Base-by-base conservation (phyloP, 2,797 vertebrate genomes). In the Cynopterus sphinx region DNA sequence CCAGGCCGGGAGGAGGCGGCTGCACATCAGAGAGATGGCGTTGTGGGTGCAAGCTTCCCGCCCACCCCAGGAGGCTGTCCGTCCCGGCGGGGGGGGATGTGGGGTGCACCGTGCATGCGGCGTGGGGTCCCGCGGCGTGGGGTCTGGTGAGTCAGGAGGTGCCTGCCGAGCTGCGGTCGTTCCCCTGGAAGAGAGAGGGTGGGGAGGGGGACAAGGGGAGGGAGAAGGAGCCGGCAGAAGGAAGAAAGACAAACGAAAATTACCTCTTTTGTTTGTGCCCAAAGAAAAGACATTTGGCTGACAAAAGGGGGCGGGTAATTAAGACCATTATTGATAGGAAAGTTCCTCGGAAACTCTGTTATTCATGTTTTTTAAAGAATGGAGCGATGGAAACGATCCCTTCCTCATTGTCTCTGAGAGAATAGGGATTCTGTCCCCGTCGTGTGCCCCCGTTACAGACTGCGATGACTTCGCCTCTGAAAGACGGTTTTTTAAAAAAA, bases 381-480 rank as follows among this genome's bases (percentile, higher is more conserved):
- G 31, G n/a, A 85, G 71, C 0, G 41, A 51, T 17, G 86, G 96
- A 77, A 90, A 94, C 91, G 93, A 51, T 9, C 92, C 19, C 55
- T 95, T 95, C 91, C 53, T 96, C 91, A 86, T 65, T 85, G 28
- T 87, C 71, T 88, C n/a, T 21, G 49, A 59, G 22, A 88, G 84
- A 95, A 94, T 79, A 91, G 63, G 86, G 51, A 86, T 68, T 84
- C 86, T 85, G 92, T 82, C 89, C 63, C 63, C 71, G 74, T 96
- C 96, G 95, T 87, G 87, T 73, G 11, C 97, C 96, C 93, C 90
- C 95, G 87, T 97, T 97, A 95, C 39, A 85, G 97, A 77, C 51
- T 55, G 67, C 87, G 91, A 68, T 28, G 94, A 78, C 28, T 87
- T 81, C 63, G 55, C 63, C 96, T 91, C 85, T 70, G 92, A 96